Percentiles rank a stretch among this genome's conserved stretches.
These are phyloP conservation scores for Tinea pellionella DNA, from an alignment of 2,888 invertebrate genomes.

Conservation along the genomic window DNA sequence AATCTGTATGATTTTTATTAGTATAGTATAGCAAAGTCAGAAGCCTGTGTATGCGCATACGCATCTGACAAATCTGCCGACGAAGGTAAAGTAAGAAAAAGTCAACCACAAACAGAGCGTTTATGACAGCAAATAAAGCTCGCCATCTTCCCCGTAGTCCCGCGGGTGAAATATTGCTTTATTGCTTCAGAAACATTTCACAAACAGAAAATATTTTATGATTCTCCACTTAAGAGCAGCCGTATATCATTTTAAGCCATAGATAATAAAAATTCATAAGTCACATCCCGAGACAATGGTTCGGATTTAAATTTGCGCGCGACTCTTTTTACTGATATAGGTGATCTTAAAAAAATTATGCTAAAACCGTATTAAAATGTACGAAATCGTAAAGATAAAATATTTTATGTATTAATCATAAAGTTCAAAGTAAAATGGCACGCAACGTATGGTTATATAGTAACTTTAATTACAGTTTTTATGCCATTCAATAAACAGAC, in stretches of 20 bases:
- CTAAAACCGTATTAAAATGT: too few relatives aligned
- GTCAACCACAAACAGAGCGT: slow-evolving; percentile 63
- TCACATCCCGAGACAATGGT: slow-evolving; percentile 57
- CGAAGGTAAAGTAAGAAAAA: slow-evolving; percentile 39
- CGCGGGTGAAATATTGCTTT: slow-evolving; percentile 69
- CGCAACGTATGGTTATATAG: not conserved
- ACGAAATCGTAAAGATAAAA: too few relatives aligned
- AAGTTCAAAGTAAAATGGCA: too few relatives aligned
- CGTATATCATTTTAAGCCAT: slow-evolving; percentile 69
- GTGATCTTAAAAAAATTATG: too few relatives aligned
- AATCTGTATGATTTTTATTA: not conserved
- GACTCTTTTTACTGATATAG: not conserved
- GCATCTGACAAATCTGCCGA: not conserved
- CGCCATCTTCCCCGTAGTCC: slow-evolving; percentile 64
- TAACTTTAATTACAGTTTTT: not conserved
- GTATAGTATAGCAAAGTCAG: not conserved
- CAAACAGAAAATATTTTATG: slow-evolving; percentile 71
- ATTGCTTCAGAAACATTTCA: slow-evolving; percentile 70
- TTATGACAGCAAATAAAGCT: slow-evolving; percentile 68
- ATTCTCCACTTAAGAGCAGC: slow-evolving; percentile 65
- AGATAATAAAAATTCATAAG: slow-evolving; percentile 67
- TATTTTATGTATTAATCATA: too few relatives aligned
- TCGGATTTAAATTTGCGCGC: slow-evolving; percentile 16
- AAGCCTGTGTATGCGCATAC: not conserved
- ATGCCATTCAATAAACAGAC: not conserved